Evolutionary conservation across 2,888 invertebrate species (phyloP).

Genomic region (Fragum sueziense): DNA sequence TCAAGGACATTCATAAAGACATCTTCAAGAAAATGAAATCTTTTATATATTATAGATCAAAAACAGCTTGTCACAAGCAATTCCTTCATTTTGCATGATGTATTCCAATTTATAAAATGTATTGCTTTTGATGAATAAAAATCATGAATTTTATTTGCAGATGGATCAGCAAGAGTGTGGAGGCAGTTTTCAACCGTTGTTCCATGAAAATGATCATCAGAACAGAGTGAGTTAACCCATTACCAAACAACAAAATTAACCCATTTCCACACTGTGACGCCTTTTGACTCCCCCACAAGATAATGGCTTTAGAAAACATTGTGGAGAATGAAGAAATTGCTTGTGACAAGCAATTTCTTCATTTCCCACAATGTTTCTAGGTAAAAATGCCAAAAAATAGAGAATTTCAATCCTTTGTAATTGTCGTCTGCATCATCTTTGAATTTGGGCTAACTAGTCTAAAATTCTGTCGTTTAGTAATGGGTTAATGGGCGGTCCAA

Average conservation of each 20-base stretch:
- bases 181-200: background rate
- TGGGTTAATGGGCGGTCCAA: no score
- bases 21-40: background rate
- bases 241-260: no score
- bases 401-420: no score
- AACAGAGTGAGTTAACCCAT: no score
- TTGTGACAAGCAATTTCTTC: conserved; percentile 1
- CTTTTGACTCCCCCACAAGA: no score
- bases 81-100: no score
- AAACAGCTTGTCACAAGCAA: background rate
- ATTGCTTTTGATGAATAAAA: background rate
- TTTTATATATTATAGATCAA: background rate
- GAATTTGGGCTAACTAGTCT: no score
- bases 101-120: background rate
- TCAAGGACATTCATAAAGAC: no score
- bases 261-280: background rate
- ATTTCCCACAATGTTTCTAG: background rate
- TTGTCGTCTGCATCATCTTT: no score
- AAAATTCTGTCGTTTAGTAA: no score
- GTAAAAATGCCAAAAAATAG: no score
- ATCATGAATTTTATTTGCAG: background rate
- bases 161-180: background rate
- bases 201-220: background rate
- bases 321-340: background rate
- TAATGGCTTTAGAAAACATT: conserved; percentile 7